Evolutionary conservation across 2,113 vertebrate genomes (phyloP).

Genomic region (Otis tarda): DNA sequence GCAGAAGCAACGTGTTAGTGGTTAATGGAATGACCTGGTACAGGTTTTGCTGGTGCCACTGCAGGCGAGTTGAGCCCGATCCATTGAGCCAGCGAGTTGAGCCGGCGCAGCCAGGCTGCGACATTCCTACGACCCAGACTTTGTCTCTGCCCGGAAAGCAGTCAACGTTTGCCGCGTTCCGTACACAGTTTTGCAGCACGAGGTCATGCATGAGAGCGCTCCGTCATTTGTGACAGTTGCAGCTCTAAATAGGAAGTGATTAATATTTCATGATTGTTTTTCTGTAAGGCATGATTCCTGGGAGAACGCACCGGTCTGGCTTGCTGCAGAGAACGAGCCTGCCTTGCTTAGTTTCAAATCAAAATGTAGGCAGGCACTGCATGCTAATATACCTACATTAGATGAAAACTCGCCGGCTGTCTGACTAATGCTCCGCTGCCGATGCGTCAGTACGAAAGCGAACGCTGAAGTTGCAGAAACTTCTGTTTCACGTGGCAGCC

Average conservation of each 20-base stretch:
- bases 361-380: neutral
- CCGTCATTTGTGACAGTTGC: slow-evolving; percentile 31
- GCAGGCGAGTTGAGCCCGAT: neutral
- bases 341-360: slow-evolving; percentile 1
- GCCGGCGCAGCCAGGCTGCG: rapidly evolving
- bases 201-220: neutral
- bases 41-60: neutral
- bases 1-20: neutral
- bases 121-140: rapidly evolving
- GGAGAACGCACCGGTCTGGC: slow-evolving; percentile 20
- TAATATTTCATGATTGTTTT: slow-evolving; percentile 63
- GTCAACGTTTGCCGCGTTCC: rapidly evolving
- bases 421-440: slow-evolving; percentile 13
- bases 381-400: neutral
- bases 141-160: rapidly evolving
- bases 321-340: slow-evolving; percentile 12
- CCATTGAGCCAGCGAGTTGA: rapidly evolving
- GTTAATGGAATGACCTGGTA: neutral
- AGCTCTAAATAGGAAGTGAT: slow-evolving; percentile 46
- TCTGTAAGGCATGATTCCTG: slow-evolving; percentile 9
- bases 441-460: neutral
- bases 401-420: neutral
- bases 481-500: neutral
- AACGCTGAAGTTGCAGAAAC: neutral
- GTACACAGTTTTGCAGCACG: neutral